Evolutionary conservation across 1,140 invertebrate genomes (phyloP).

Genomic region (Drosophila pallidifrons): DNA sequence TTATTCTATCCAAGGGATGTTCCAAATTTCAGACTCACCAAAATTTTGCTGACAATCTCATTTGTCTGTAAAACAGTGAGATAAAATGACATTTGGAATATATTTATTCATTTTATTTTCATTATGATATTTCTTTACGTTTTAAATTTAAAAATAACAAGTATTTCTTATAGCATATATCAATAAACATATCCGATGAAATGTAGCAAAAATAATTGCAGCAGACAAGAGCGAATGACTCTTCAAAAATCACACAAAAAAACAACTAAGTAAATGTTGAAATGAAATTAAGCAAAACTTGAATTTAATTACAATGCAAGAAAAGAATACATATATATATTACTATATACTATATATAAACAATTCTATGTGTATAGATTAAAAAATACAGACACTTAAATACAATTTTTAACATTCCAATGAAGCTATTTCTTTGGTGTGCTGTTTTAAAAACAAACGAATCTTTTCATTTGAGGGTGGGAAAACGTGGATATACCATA

Average conservation of each 20-base stretch:
- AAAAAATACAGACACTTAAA: constrained; percentile 67
- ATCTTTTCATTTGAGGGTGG: constrained; percentile 26
- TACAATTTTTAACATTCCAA: constrained; percentile 84
- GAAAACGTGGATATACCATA: no score
- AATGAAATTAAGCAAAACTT: constrained; percentile 34
- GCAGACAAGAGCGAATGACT: constrained; percentile 77
- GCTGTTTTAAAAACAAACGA: constrained; percentile 76
- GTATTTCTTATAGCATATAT: constrained; percentile 39
- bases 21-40: not conserved
- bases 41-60: not conserved
- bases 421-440: constrained; percentile 83
- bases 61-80: no score
- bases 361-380: constrained; percentile 67
- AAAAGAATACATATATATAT: constrained; percentile 33
- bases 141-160: not conserved
- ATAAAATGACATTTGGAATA: not conserved
- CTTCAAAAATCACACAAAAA: constrained; percentile 81
- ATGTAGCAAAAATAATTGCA: constrained; percentile 52
- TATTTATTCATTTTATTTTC: not conserved
- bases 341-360: constrained; percentile 33
- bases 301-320: constrained; percentile 38
- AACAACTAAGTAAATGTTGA: constrained; percentile 30
- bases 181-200: constrained; percentile 55
- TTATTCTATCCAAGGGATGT: not conserved
- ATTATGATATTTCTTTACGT: not conserved